Base-by-base conservation (phyloP, 2,113 vertebrate genomes). In the Ailurus styani region DNA sequence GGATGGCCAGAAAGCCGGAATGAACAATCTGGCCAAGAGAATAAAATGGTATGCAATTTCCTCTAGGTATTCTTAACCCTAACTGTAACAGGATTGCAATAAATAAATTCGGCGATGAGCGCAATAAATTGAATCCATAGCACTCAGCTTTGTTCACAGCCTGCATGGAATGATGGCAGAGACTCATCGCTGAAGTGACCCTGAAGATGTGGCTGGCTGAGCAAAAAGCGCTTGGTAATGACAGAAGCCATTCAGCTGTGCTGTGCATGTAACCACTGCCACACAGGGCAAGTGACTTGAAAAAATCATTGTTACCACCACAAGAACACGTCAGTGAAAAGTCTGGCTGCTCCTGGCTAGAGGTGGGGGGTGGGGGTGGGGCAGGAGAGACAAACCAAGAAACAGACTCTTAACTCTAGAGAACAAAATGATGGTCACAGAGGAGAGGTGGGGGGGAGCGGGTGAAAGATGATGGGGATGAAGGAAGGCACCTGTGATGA, bases 121-220 rank as follows among this genome's bases (percentile, higher is more conserved):
- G 6, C 68, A 57, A 52, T 55, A 70, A 77, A 62, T 47, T 45
- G 77, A 31, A 85, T 73, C 68, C 62, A n/a, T 2, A 52, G 27
- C 55, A 27, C 50, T 87, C 52, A 86, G 79, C 40, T 92, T 73
- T 42, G 84, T 85, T 95, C 92, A 60, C 50, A 95, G 75, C 34
- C 84, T 96, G 37, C 83, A 84, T 45, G 90, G 79, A 96, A 87
- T n/a, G 55, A 94, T n/a, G 29, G 55, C 92, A 92, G 73, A 90
- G 54, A 66, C 29, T 95, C 75, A 55, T 34, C 62, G 83, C n/a
- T 17, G 17, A 97, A 77, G 77, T 90, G 83, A 95, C 90, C 94
- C 78, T 92, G 55, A 92, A 57, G 79, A 96, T 37, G 54, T 37
- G 91, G 83, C 66, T 96, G 77, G 79, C 54, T 77, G 90, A 90